A percentile compares a stretch with the other conserved stretches of the same genome.
These are phyloP conservation scores for Nipponacmea schrenckii DNA, from an alignment of 2,888 invertebrate genomes.

Conservation along the genomic window DNA sequence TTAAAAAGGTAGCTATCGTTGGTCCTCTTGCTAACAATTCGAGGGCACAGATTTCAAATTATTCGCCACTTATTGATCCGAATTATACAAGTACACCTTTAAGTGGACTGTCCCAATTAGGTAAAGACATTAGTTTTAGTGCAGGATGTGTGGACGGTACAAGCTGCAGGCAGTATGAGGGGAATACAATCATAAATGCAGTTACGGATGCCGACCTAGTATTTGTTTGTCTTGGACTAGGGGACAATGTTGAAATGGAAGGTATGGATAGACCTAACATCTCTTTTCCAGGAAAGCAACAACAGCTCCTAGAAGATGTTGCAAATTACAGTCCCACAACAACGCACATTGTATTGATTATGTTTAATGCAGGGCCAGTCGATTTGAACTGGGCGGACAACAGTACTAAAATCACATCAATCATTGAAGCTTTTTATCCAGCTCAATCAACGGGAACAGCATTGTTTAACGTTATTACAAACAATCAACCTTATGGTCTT, in stretches of 20 bases:
- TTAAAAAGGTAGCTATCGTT: slow-evolving; percentile 42
- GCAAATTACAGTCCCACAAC: neutral
- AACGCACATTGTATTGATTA: neutral
- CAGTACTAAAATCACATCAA: neutral
- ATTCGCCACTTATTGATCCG: slow-evolving; percentile 42
- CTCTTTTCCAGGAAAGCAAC: neutral
- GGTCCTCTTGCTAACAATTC: slow-evolving; percentile 62
- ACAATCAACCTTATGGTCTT: neutral
- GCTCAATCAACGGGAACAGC: neutral
- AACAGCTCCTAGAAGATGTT: neutral
- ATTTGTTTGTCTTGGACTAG: slow-evolving; percentile 56
- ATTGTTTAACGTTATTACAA: neutral
- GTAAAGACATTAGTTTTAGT: slow-evolving; percentile 37
- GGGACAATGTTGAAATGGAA: neutral
- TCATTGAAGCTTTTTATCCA: neutral
- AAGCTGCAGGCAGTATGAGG: slow-evolving; percentile 43
- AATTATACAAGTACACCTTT: slow-evolving; percentile 48
- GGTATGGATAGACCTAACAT: neutral
- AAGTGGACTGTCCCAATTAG: slow-evolving; percentile 39
- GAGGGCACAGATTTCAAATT: slow-evolving; percentile 54
- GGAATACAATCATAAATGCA: slow-evolving; percentile 35
- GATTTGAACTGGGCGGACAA: neutral
- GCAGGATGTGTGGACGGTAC: slow-evolving; percentile 47
- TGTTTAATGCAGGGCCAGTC: neutral
- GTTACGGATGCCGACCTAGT: slow-evolving; percentile 41